These are phyloP conservation scores for Pseudomyrmex gracilis DNA, from an alignment of 1,140 invertebrate genomes.

Conservation along the genomic window DNA sequence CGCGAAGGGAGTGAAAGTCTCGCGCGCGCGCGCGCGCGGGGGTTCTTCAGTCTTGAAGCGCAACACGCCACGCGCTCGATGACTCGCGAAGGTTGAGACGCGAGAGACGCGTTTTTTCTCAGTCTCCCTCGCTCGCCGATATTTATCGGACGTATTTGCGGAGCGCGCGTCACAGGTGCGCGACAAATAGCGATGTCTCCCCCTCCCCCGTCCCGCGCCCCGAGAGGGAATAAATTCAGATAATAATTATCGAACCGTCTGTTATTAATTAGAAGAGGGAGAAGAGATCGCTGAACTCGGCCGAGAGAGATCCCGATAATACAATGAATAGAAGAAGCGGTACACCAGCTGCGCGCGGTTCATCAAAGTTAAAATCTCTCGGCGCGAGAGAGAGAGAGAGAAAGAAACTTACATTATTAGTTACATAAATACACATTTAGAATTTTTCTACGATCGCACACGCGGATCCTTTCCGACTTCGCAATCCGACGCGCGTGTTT, in stretches of 20 bases:
- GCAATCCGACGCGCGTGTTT: conserved; percentile 31
- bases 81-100: conserved; percentile 59
- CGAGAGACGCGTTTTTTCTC: neutral
- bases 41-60: neutral
- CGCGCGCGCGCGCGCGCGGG: conserved; percentile 29
- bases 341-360: neutral
- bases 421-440: neutral
- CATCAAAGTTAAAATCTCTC: neutral
- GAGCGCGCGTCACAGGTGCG: neutral
- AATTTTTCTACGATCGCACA: conserved; percentile 35
- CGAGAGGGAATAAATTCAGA: neutral
- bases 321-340: neutral
- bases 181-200: neutral
- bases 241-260: neutral
- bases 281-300: neutral
- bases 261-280: neutral
- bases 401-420: conserved; percentile 6
- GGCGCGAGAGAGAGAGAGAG: neutral
- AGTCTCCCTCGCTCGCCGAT: neutral
- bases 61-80: neutral
- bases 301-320: no score
- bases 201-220: neutral
- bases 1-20: conserved; percentile 72
- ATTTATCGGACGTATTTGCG: no score
- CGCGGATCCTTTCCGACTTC: neutral